Conservation (phyloP, 53 echinoderm and acorn worm species). For the Paracentrotus lividus region DNA sequence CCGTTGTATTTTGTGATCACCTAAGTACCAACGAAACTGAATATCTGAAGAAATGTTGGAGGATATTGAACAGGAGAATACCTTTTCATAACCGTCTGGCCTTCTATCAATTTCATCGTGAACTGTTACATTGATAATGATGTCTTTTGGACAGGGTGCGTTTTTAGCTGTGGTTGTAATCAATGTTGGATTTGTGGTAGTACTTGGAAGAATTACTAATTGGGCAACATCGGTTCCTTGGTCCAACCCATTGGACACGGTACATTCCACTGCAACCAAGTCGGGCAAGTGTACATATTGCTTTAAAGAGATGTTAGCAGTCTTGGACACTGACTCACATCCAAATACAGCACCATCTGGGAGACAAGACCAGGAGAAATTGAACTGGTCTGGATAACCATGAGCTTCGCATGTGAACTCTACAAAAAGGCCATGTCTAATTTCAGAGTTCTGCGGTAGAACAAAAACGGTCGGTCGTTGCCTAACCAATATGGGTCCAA, state of each 20-base stretch:
- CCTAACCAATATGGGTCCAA: not conserved
- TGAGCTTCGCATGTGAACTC: not conserved
- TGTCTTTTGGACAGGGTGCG: not conserved
- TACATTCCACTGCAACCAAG: not conserved
- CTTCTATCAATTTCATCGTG: not conserved
- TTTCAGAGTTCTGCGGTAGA: not conserved
- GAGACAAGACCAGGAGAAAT: not conserved
- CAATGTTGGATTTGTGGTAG: not conserved
- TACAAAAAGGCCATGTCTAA: not conserved
- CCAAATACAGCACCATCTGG: not conserved
- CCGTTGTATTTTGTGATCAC: not conserved
- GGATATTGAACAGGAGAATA: not conserved
- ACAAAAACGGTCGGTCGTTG: not conserved
- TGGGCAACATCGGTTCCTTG: not conserved
- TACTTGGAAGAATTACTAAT: not conserved
- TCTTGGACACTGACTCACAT: not conserved
- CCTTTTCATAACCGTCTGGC: no score
- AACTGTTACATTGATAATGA: not conserved
- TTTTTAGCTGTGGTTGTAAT: not conserved
- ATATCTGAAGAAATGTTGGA: not conserved
- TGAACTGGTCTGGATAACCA: not conserved
- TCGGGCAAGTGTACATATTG: not conserved
- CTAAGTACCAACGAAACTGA: conserved; percentile 2
- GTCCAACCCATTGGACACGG: not conserved
- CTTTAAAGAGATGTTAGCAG: conserved; percentile 12